Percentiles rank a stretch among this genome's conserved stretches.
These are phyloP conservation scores for Tragelaphus imberbis DNA, from an alignment of 2,113 vertebrate genomes.

Conservation along the genomic window DNA sequence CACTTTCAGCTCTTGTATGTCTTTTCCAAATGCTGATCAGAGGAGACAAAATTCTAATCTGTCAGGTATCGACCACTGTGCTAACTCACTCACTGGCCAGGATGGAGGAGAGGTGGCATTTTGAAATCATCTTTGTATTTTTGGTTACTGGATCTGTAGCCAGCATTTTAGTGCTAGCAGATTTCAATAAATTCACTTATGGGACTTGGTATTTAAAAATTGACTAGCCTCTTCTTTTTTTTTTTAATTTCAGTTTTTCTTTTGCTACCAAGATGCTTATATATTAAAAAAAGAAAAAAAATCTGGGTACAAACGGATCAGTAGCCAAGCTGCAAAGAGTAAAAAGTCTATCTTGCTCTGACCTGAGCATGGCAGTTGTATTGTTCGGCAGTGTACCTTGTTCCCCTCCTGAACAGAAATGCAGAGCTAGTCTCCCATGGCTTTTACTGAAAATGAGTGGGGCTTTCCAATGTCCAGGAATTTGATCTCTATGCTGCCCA, in stretches of 20 bases:
- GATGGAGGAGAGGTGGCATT: neutral
- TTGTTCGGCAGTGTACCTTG: constrained; percentile 74
- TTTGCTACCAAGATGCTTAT: neutral
- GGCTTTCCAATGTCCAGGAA: constrained; percentile 74
- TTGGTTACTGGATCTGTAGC: neutral
- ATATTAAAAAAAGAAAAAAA: neutral
- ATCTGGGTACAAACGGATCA: neutral
- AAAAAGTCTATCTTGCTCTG: neutral
- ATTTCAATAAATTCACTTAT: neutral
- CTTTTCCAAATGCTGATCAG: neutral
- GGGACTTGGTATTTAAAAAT: neutral
- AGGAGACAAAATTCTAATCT: neutral
- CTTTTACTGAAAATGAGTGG: constrained; percentile 78
- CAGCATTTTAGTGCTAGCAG: neutral
- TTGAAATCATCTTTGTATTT: neutral
- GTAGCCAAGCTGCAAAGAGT: neutral
- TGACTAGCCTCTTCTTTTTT: neutral
- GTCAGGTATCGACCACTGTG: neutral
- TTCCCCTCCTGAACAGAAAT: constrained; percentile 63
- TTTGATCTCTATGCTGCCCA: constrained; percentile 76
- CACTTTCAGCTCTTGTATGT: neutral
- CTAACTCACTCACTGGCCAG: neutral
- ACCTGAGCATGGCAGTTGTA: constrained; percentile 66
- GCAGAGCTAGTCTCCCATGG: constrained; percentile 72
- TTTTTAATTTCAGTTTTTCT: neutral